These are phyloP conservation scores for Tethya wilhelma DNA, from an alignment of 37 sponge, comb jelly and placozoan species.

Conservation along the genomic window DNA sequence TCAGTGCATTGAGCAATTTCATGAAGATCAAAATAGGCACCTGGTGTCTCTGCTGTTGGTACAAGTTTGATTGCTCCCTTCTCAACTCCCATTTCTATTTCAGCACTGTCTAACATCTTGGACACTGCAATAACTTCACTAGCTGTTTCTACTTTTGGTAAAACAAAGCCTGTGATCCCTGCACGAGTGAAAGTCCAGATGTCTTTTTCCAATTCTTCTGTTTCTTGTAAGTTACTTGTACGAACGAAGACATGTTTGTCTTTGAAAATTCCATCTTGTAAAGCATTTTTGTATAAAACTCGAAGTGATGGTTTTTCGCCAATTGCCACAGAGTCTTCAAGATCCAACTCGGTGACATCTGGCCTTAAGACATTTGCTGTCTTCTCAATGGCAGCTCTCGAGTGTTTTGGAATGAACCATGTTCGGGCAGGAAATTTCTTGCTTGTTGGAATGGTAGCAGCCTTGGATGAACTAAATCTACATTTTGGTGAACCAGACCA, in stretches of 20 bases:
- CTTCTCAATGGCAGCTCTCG: background rate
- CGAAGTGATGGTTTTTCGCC: slow-evolving; percentile 1
- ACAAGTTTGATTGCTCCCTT: background rate
- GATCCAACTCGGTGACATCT: background rate
- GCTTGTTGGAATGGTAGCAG: too few relatives aligned
- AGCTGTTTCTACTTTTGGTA: background rate
- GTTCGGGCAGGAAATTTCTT: too few relatives aligned
- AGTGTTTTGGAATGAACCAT: slow-evolving; percentile 2
- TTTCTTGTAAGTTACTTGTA: background rate
- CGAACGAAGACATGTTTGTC: background rate
- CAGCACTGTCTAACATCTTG: background rate
- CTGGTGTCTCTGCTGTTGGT: background rate
- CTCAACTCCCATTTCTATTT: background rate
- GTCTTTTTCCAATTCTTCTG: background rate
- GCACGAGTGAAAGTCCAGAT: background rate
- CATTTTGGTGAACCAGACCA: too few relatives aligned
- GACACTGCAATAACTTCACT: background rate
- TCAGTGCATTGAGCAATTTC: background rate
- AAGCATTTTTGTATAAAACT: background rate
- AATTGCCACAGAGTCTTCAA: slow-evolving; percentile 15
- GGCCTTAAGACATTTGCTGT: background rate
- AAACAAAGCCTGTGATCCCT: background rate
- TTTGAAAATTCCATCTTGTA: background rate
- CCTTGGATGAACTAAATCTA: too few relatives aligned
- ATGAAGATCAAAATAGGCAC: background rate